phyloP scores from a whole-genome alignment of 2,797 vertebrate genomes.

The Momotus momota region DNA sequence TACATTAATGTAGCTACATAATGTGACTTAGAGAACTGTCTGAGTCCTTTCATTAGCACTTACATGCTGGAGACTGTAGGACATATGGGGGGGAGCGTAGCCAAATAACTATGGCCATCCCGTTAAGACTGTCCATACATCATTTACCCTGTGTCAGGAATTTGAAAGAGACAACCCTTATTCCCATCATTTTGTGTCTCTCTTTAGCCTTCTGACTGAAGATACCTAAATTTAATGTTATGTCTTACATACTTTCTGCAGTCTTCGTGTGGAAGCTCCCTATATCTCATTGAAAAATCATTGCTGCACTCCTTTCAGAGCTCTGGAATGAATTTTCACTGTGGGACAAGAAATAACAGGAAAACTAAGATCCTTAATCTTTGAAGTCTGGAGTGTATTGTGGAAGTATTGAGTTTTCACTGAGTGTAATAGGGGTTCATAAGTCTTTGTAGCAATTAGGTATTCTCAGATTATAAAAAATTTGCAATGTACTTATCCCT shows the following conservation, averaged over 20 bases:
- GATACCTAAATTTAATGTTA: background rate
- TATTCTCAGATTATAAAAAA: background rate
- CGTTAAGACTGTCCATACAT: background rate
- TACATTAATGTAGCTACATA: background rate
- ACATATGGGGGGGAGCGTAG: background rate
- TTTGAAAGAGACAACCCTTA: background rate
- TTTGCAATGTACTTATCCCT: background rate
- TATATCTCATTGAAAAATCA: background rate
- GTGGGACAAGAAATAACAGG: conserved; percentile 4
- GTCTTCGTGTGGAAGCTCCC: background rate
- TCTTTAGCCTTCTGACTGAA: background rate
- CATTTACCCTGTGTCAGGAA: background rate
- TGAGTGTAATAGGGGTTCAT: background rate
- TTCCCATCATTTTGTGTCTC: background rate
- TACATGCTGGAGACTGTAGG: background rate
- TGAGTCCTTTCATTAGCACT: background rate
- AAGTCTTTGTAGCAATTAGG: background rate
- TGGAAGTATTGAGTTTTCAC: background rate
- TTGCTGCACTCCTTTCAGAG: background rate
- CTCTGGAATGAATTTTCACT: conserved; percentile 17
- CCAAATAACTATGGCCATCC: background rate
- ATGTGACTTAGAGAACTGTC: background rate
- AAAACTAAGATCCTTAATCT: background rate
- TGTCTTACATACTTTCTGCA: background rate
- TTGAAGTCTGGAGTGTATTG: background rate